phyloP scores from a whole-genome alignment of 2,797 vertebrate species.

The Schizopygopsis pylzovi region DNA sequence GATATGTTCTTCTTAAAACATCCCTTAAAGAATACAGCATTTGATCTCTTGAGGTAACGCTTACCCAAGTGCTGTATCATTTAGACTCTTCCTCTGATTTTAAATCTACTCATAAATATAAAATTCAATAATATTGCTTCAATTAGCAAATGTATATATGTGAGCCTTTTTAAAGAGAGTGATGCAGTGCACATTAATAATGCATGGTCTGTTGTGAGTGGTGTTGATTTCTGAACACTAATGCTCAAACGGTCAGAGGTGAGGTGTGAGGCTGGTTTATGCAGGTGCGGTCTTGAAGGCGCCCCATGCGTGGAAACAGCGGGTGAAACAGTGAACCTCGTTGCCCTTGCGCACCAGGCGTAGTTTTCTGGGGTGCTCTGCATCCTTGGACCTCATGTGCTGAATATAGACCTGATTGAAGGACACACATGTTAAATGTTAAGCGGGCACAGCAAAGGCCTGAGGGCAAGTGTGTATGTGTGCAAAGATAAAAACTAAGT shows the following conservation, averaged over 20 bases:
- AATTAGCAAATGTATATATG: slow-evolving; percentile 35
- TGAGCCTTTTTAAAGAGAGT: slow-evolving; percentile 49
- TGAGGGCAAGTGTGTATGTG: not conserved
- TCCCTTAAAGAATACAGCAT: slow-evolving; percentile 48
- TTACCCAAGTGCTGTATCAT: slow-evolving; percentile 25
- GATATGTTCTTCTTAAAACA: slow-evolving; percentile 29
- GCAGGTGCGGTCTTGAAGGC: slow-evolving; percentile 85
- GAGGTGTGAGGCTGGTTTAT: slow-evolving; percentile 67
- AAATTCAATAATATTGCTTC: slow-evolving; percentile 41
- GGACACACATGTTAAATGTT: not conserved
- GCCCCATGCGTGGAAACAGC: slow-evolving; percentile 98
- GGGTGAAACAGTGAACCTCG: slow-evolving; percentile 91
- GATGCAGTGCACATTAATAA: slow-evolving; percentile 51
- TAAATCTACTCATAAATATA: slow-evolving; percentile 53
- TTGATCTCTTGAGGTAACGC: slow-evolving; percentile 16
- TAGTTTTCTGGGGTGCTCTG: slow-evolving; percentile 84
- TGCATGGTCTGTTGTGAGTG: slow-evolving; percentile 33
- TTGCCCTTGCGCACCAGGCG: slow-evolving; percentile 96
- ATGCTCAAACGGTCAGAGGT: slow-evolving; percentile 32
- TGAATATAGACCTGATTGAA: slow-evolving; percentile 93
- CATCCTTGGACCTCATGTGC: slow-evolving; percentile 93
- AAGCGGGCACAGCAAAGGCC: not conserved
- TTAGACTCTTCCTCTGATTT: slow-evolving; percentile 37
- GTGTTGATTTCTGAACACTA: slow-evolving; percentile 35
- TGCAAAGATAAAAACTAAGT: not conserved